Base-by-base conservation (phyloP, 2,113 vertebrate genomes). In the Misgurnus anguillicaudatus region DNA sequence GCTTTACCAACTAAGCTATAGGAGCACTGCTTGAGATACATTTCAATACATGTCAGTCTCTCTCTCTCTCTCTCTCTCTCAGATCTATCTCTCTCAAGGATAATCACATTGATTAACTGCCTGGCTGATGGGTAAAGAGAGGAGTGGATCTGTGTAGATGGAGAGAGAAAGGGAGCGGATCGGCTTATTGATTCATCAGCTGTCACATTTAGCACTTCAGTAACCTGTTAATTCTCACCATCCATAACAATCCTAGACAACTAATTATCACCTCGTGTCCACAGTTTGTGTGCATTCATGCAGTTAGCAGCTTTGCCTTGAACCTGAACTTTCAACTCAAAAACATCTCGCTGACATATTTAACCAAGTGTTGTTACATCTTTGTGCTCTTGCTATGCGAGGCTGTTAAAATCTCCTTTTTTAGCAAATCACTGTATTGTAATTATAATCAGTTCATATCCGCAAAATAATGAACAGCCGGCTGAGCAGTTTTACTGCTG, bases 181-280 rank as follows among this genome's bases (percentile, higher is more conserved):
- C 84, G 85, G 87, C 83, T 90, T 91, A 92, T 92, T 92, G 90
- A 91, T 88, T 88, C 86, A 87, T 91, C 89, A 91, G 87, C 87
- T 90, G 86, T 89, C 88, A 65, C 86, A 82, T 82, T 87, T 81
- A 90, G 87, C 86, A 83, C 80, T 45, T 70, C 84, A 76, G 72
- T 71, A 68, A 77, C 78, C 80, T 80, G 57, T 74, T 79, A 79
- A 85, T 85, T 83, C 60, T 77, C 75, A 82, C 63, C 24, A 71
- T 79, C 74, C 39, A 47, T 62, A 71, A 62, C 10, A 5, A 9
- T 38, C 42, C 66, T 62, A 64, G 75, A 82, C 61, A 82, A 61
- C 58, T 66, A 61, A 78, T 84, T 79, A 78, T 51, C 67, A 45
- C 31, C 21, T 14, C 60, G 77, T 78, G 81, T 31, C 24, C 77